Percentiles rank a stretch among this genome's conserved stretches.
Conservation (phyloP, 2,888 invertebrate species). For the Heliconius hortense region DNA sequence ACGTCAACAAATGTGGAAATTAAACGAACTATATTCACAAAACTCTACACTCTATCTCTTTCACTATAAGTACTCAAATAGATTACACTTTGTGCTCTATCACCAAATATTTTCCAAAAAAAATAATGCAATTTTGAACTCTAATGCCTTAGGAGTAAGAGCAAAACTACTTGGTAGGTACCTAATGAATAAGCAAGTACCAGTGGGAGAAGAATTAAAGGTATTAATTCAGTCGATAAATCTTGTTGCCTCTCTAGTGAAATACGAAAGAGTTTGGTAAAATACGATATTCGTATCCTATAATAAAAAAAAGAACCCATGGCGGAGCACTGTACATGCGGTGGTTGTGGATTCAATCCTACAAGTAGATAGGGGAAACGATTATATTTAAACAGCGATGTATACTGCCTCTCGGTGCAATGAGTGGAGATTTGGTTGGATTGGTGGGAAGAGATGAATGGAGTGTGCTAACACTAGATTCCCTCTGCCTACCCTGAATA, state of each 20-base stretch:
- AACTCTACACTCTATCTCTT: neutral
- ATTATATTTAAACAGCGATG: too few species aligned
- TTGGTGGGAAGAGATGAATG: neutral
- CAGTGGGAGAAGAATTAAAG: slow-evolving; percentile 23
- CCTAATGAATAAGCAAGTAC: slow-evolving; percentile 16
- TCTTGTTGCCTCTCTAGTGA: slow-evolving; percentile 7
- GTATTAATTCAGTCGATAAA: slow-evolving; percentile 25
- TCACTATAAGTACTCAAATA: neutral
- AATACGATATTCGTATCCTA: neutral
- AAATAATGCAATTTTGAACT: neutral
- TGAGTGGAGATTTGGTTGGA: neutral
- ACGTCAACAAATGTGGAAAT: slow-evolving; percentile 14
- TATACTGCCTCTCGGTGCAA: too few species aligned
- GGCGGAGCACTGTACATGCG: neutral
- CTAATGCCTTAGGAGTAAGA: neutral
- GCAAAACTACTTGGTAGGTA: neutral
- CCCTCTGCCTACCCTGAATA: neutral
- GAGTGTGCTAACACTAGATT: neutral
- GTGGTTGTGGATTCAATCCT: neutral
- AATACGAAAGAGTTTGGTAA: slow-evolving; percentile 12
- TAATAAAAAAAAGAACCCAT: neutral
- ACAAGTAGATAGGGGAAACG: neutral
- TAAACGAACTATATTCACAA: neutral
- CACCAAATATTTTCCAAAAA: neutral
- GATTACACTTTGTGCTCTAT: neutral